Base-by-base conservation (phyloP, 2,888 invertebrate species). In the Flexamia atlantica region DNA sequence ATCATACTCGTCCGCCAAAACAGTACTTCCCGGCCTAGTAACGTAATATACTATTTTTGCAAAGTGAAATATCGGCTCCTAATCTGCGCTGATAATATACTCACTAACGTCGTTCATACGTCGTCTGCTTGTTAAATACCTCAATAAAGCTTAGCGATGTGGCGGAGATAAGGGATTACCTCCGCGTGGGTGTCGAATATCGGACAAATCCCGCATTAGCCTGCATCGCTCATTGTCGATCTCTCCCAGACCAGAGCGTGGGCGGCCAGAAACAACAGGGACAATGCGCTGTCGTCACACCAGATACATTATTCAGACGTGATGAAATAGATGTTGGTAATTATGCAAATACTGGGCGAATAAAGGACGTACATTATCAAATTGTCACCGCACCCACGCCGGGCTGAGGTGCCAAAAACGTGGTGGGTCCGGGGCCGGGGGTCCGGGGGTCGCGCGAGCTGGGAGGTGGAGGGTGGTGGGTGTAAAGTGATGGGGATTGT, bases 241-340 rank as follows among this genome's bases (percentile, higher is more conserved):
- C 50, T 76, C 50, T 50, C 76, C 32, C 7, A 12, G n/a, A n/a
- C n/a, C n/a, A n/a, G n/a, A n/a, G 30, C 17, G 68, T 68, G 68
- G 72, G 72, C 25, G 72, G 23, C 72, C 72, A 36, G 36, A 72
- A 72, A 72, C 72, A 72, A 72, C 72, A 40, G 3, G 9, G 23
- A 72, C 72, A 72, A 40, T 72, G 72, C 30, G 42, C 36, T 72
- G 72, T 42, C 72, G 72, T 40, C 72, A 72, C 72, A 46, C 72
- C 40, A 42, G 76, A 28, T 50, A 76, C 76, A 76, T 76, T 76
- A 76, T 76, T 76, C 76, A 76, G 28, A 50, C 28, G 76, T 76
- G 76, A 76, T 50, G 76, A 76, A 76, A 76, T 76, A 76, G 28
- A 76, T 76, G 76, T 76, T 25, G n/a, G 76, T 76, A 76, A 76